Base-by-base conservation (phyloP, 2,113 vertebrate genomes). In the Tachuris rubrigastra region DNA sequence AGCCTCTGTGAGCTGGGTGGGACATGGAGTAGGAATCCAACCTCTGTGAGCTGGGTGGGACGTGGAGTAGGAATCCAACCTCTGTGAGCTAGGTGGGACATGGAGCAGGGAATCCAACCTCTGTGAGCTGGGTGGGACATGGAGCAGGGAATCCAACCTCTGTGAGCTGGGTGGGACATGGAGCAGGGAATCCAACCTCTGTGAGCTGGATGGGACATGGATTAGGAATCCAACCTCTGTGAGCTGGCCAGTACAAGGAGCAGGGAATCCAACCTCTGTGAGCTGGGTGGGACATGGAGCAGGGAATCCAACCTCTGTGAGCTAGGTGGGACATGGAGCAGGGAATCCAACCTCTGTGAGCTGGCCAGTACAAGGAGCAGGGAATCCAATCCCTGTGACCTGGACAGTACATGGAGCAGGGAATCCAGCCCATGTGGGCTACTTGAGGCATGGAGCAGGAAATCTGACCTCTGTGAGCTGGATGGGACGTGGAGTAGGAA, bases 181-280 rank as follows among this genome's bases (percentile, higher is more conserved):
- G 50, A 13, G 12, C 41, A 56, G 52, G 33, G 13, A 39, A 17
- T 39, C 0, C 20, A 55, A 9, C 10, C 31, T 18, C 2, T 0
- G 35, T 5, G 19, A 27, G 28, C 0, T 69, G 1, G 27, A 4
- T 33, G 12, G 21, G 10, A 49, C 28, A 27, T 3, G 1, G 37
- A 4, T 1, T 37, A 52, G 31, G 24, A 60, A 37, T 37, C 14
- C 23, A 25, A 9, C 35, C 58, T 10, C 5, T 55, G 53, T 55
- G 30, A 31, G 8, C 21, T 35, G 23, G 13, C 10, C 22, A 23
- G 9, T 24, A 49, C 28, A 27, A 2, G 1, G 37, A 4, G 1
- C 37, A 52, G 39, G 46, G 24, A 62, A 8, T 72, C 1, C 10
- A 62, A 41, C 39, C 39, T 41, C 11, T 42, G 14, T 42, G 41